Percentiles rank a stretch among this genome's conserved stretches.
Evolutionary conservation across 2,113 vertebrate genomes (phyloP).

Genomic region (Perognathus longimembris): DNA sequence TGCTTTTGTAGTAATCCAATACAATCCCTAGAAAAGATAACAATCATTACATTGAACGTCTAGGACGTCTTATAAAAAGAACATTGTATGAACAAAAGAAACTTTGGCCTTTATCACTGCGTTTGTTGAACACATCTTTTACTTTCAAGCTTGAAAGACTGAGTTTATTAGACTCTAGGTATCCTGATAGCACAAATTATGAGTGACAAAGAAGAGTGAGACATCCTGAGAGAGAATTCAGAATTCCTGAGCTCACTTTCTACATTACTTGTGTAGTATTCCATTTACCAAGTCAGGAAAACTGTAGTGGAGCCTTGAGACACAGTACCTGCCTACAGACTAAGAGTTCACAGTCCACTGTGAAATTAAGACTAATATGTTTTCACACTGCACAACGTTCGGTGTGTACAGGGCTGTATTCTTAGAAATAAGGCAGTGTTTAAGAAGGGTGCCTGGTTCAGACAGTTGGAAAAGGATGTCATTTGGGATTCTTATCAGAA

Average conservation of each 20-base stretch:
- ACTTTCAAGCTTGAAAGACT: background rate
- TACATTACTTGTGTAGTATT: background rate
- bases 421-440: too few relatives aligned
- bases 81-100: background rate
- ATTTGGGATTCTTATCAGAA: too few relatives aligned
- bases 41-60: background rate
- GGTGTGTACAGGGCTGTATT: too few relatives aligned
- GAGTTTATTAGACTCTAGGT: background rate
- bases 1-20: background rate
- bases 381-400: too few relatives aligned
- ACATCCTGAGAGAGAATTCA: background rate
- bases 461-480: too few relatives aligned
- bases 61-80: background rate
- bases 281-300: background rate
- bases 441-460: too few relatives aligned
- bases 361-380: too few relatives aligned
- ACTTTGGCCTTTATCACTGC: background rate
- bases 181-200: background rate
- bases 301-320: background rate
- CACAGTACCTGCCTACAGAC: background rate
- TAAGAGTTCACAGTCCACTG: too few relatives aligned
- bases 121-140: background rate
- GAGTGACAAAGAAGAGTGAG: background rate
- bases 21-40: background rate
- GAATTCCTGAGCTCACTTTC: background rate